Evolutionary conservation across 2,113 vertebrate species (phyloP), one percentile per base, ranked within the genome.

Genomic region (Choloepus hoffmanni): DNA sequence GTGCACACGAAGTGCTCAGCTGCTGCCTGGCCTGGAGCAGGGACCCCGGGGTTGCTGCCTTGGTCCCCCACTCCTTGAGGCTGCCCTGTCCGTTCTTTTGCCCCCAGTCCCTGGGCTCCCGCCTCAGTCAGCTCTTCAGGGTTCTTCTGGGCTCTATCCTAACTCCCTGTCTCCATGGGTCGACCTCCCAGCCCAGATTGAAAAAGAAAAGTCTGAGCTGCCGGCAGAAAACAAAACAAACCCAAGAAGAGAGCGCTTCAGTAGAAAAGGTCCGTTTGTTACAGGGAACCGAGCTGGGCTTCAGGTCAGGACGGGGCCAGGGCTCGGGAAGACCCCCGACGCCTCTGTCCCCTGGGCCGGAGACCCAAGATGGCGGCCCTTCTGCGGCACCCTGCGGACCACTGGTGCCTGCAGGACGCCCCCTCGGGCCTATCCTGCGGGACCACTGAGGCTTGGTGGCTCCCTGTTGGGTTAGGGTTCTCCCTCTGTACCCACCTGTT

Each of bases 1-100:
- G 60, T 24, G 0, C 40, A 67, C 5, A 28, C 55, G 60, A 50
- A 67, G 70, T 12, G 18, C 16, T 40, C 3, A 33, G 2, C 40
- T 15, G 43, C 1, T 19, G 26, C 50, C 60, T 9, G 19, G n/a
- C 3, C 3, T 1, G 76, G 26, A 0, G 50, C 5, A 1, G 24
- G 36, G 10, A 4, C n/a, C 15, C 11, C 7, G 2, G 28, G 2
- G 1, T 3, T n/a, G 43, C 43, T 45, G 43, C 43, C 43, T 45
- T 3, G 43, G 43, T 45, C 43, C 43, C 43, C 43, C 43, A 83
- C 28, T n/a, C 33, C 36, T 40, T 8, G 43, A 2, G 2, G 36
- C 70, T 45, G 36, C 33, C 68, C 60, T 43, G 2, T 33, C 13
- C 3, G 14, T 4, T 24, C 7, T 24, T 58, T 81, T 10, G 1